Percentiles rank a stretch among this genome's conserved stretches.
phyloP scores from a whole-genome alignment of 2,797 vertebrate genomes.

The Pseudopleuronectes americanus region DNA sequence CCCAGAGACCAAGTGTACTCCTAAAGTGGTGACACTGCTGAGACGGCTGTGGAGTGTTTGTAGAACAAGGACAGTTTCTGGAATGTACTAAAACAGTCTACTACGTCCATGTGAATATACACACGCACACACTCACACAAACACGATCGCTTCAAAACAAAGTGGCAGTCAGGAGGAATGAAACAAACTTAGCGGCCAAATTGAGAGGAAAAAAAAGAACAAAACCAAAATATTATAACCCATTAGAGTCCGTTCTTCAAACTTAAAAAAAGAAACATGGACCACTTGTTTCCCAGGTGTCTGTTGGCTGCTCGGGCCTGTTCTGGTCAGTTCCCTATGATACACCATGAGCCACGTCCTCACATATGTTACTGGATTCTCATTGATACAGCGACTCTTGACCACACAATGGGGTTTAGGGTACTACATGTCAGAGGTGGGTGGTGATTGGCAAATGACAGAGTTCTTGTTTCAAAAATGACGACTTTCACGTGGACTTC shows the following conservation, averaged over 20 bases:
- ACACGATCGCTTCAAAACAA: conserved; percentile 52
- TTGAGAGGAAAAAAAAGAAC: conserved; percentile 16
- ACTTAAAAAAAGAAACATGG: conserved; percentile 45
- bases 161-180: conserved; percentile 56
- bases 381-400: conserved; percentile 69
- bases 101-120: conserved; percentile 70
- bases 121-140: conserved; percentile 39
- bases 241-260: conserved; percentile 53
- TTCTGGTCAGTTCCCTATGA: conserved; percentile 68
- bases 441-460: conserved; percentile 82
- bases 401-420: conserved; percentile 71
- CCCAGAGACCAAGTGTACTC: conserved; percentile 55
- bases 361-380: conserved; percentile 80
- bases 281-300: conserved; percentile 53
- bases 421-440: conserved; percentile 78
- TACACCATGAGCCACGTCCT: conserved; percentile 71
- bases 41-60: conserved; percentile 61
- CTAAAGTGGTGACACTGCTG: conserved; percentile 52
- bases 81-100: conserved; percentile 87
- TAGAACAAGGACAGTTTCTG: conserved; percentile 75
- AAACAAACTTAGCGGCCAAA: conserved; percentile 31
- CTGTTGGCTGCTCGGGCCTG: conserved; percentile 59
- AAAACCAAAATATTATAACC: conserved; percentile 1
- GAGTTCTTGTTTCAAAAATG: conserved; percentile 70
- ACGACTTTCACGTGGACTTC: conserved; percentile 93